Evolutionary conservation across 2,888 invertebrate genomes (phyloP), one percentile per base, ranked within the genome.

Genomic region (Amorpha juglandis): DNA sequence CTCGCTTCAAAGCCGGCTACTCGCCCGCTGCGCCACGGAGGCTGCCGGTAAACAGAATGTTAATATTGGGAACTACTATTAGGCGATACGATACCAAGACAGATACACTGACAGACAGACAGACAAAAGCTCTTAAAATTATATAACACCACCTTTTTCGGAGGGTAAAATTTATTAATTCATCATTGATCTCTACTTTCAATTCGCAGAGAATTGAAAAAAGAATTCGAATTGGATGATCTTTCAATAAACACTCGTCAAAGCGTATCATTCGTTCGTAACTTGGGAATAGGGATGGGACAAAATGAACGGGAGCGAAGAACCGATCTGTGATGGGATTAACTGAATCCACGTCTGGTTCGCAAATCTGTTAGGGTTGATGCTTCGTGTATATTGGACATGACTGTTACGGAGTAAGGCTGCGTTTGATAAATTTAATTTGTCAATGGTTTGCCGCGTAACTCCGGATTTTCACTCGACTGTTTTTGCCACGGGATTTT

Each of bases 381-480:
- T 19, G 19, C 50, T 50, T 50, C 50, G 9, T 19, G 50, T 50
- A 50, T 50, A 50, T 50, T 50, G 50, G 19, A 50, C 50, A 50
- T 50, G 50, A 50, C 50, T 19, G 50, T 50, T 50, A 19, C 19
- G n/a, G 50, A 50, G 50, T 19, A 50, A 9, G 50, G 19, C 50
- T 55, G 38, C 38, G 55, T 55, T 58, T 58, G 58, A 58, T 38
- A 58, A 58, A 58, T 58, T 16, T 38, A 42, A 58, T 58, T 58
- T 58, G 38, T 58, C 58, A 58, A 42, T 12, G 16, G 8, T 38
- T 8, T 35, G n/a, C 51, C 21, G 42, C 38, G 16, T 9, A 19
- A 19, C 50, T 11, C 50, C 27, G 27, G 19, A 19, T 50, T 19
- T 50, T 50, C 9, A 8, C 6, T 50, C 7, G 50, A 1, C 2